Evolutionary conservation across 2,113 vertebrate genomes (phyloP), one percentile per base, ranked within the genome.

Genomic region (Castor canadensis): DNA sequence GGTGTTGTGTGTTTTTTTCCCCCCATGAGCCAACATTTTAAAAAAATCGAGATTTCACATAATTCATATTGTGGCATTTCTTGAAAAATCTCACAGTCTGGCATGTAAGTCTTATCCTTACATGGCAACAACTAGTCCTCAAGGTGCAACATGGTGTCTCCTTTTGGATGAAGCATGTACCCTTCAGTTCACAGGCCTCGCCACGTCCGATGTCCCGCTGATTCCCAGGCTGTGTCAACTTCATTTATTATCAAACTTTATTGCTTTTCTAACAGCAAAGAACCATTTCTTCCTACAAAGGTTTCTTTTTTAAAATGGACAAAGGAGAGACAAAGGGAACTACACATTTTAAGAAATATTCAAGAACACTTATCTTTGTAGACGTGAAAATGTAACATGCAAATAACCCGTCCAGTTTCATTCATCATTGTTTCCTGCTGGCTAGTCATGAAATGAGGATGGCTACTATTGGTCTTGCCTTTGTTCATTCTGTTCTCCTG

Each of bases 41-140:
- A 94, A 95, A 88, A 92, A 77, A 81, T 58, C 64, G 85, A 92
- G 66, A 75, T 87, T 79, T 87, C 93, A 91, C 73, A 76, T 88
- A 94, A 86, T 89, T 93, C 91, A 76, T 75, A 91, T 71, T 75
- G 62, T 95, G 82, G 95, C 85, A 96, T 91, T 96, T 93, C 90
- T 90, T 72, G 40, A 82, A 90, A 94, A 93, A 52, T 32, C 76
- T 91, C 67, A 64, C 95, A 88, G 88, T 95, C 96, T 96, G 97
- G 94, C 77, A 91, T 72, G 4, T 47, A 75, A 32, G 45, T 4
- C 52, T 82, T 77, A 64, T 49, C 76, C 81, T 60, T 87, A 43
- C 71, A 38, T 20, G 62, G 87, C 49, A 54, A 77, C 11, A n/a
- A 66, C n/a, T 12, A 22, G 52, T 71, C 26, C 26, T n/a, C 2